Evolutionary conservation across 2,888 invertebrate species (phyloP).

Genomic region (Tupiocoris notatus): DNA sequence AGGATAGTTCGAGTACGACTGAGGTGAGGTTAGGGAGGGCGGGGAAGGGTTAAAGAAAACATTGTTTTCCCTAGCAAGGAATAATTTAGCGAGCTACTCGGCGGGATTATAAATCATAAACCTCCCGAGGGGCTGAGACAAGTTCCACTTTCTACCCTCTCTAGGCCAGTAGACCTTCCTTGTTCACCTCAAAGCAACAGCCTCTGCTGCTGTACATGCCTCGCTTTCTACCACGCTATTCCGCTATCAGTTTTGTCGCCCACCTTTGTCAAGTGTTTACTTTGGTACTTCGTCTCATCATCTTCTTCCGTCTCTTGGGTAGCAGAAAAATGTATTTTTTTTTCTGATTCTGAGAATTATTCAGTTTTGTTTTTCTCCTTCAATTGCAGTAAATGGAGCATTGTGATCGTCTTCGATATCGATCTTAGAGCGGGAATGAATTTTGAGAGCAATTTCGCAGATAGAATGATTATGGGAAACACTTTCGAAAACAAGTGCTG

Average conservation of each 20-base stretch:
- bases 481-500: too few relatives aligned
- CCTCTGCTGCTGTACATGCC: not conserved
- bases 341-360: too few relatives aligned
- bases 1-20: not conserved
- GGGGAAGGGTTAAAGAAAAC: not conserved
- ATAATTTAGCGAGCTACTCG: constrained; percentile 35
- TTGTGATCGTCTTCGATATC: too few relatives aligned
- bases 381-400: too few relatives aligned
- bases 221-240: not conserved
- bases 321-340: too few relatives aligned
- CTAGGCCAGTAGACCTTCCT: not conserved
- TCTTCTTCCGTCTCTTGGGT: too few relatives aligned
- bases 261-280: not conserved
- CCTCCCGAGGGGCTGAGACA: constrained; percentile 11
- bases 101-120: constrained; percentile 34
- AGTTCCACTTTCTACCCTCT: not conserved
- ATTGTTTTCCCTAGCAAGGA: constrained; percentile 33
- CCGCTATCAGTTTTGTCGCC: not conserved
- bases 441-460: too few relatives aligned
- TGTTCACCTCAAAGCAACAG: not conserved
- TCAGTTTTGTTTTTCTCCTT: too few relatives aligned
- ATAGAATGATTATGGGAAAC: too few relatives aligned
- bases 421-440: too few relatives aligned
- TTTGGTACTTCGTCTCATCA: too few relatives aligned
- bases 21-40: not conserved